Conservation (phyloP, 1,140 invertebrate species). For the Agraylea sexmaculata region DNA sequence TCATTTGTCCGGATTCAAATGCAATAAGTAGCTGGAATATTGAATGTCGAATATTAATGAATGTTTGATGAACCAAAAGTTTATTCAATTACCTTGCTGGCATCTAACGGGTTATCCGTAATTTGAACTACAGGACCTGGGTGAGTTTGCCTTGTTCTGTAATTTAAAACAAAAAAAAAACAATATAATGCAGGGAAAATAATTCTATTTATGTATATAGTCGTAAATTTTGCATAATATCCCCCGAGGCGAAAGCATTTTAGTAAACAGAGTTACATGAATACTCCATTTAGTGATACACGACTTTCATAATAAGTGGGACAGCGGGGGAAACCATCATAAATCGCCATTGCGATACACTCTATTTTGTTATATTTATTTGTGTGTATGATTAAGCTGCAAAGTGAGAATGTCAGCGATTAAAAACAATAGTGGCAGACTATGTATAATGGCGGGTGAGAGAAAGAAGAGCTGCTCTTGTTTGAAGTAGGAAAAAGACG, state of each 20-base stretch:
- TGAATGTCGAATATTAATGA: conserved; percentile 2
- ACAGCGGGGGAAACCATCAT: too few species aligned
- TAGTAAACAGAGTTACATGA: too few species aligned
- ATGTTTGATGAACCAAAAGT: background rate
- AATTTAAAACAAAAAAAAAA: conserved; percentile 39
- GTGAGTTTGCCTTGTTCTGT: conserved; percentile 87
- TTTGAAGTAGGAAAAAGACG: too few species aligned
- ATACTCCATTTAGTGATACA: too few species aligned
- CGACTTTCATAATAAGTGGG: too few species aligned
- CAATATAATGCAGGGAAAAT: conserved; percentile 1
- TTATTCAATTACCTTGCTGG: conserved; percentile 67
- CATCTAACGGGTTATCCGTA: conserved; percentile 90
- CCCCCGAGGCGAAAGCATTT: background rate
- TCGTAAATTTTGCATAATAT: background rate
- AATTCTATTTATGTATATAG: background rate
- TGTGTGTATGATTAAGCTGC: too few species aligned
- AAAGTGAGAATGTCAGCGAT: too few species aligned
- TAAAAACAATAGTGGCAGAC: too few species aligned
- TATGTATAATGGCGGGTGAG: too few species aligned
- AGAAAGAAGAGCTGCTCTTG: too few species aligned
- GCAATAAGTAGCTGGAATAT: conserved; percentile 81
- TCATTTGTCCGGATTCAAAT: conserved; percentile 88
- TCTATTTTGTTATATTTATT: too few species aligned
- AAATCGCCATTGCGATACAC: too few species aligned
- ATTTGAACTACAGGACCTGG: conserved; percentile 90